A percentile compares a stretch with the other conserved stretches of the same genome.
These are phyloP conservation scores for Monochamus saltuarius DNA, from an alignment of 1,140 invertebrate species.

Conservation along the genomic window DNA sequence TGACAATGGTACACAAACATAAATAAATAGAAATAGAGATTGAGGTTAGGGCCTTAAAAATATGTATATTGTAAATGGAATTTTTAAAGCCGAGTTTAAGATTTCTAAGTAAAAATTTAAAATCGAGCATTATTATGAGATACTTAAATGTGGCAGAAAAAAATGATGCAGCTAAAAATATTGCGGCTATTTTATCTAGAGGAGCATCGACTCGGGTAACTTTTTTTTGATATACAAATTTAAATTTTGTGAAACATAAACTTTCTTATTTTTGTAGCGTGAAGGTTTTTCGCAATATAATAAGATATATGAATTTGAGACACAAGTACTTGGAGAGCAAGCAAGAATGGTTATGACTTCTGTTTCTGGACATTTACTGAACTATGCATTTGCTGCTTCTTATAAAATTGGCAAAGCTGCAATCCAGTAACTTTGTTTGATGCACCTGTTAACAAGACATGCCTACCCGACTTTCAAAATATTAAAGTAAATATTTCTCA, in stretches of 20 bases:
- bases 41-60: too few species aligned
- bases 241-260: slow-evolving; percentile 14
- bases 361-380: slow-evolving; percentile 93
- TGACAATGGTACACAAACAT: too few species aligned
- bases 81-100: too few species aligned
- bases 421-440: slow-evolving; percentile 85
- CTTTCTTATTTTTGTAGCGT: slow-evolving; percentile 62
- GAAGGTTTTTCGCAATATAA: slow-evolving; percentile 91
- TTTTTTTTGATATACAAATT: slow-evolving; percentile 1
- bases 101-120: neutral
- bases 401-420: slow-evolving; percentile 83
- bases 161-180: slow-evolving; percentile 98
- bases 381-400: slow-evolving; percentile 72
- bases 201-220: slow-evolving; percentile 71
- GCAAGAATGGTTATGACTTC: slow-evolving; percentile 95
- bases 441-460: slow-evolving; percentile 83
- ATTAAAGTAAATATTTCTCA: slow-evolving; percentile 71
- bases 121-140: slow-evolving; percentile 30
- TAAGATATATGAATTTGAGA: slow-evolving; percentile 96
- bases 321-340: slow-evolving; percentile 67
- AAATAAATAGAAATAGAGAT: too few species aligned
- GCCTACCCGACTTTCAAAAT: slow-evolving; percentile 68
- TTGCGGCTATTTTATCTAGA: slow-evolving; percentile 82
- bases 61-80: too few species aligned
- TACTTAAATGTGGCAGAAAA: slow-evolving; percentile 98